Conservation (phyloP, 2,797 vertebrate genomes). For the Rousettus madagascariensis region DNA sequence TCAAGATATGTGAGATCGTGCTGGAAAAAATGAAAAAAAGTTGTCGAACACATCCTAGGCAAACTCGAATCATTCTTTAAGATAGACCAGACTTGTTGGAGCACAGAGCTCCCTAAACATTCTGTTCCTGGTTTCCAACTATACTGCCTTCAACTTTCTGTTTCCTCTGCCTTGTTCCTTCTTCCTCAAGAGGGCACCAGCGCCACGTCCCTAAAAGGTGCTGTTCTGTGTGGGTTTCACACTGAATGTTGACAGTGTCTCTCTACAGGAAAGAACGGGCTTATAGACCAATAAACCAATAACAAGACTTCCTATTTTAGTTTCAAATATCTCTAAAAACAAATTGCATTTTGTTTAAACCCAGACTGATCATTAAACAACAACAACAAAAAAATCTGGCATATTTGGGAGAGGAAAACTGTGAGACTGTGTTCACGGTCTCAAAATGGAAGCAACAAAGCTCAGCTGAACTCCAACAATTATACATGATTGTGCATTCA, state of each 20-base stretch:
- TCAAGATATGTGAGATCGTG: background rate
- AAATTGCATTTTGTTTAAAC: slow-evolving; percentile 74
- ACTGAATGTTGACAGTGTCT: background rate
- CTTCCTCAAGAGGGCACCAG: slow-evolving; percentile 84
- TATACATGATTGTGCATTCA: background rate
- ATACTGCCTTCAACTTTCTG: background rate
- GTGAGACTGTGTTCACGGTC: background rate
- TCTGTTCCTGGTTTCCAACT: background rate
- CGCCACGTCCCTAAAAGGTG: slow-evolving; percentile 65
- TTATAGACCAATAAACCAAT: slow-evolving; percentile 72
- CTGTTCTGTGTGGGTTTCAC: background rate
- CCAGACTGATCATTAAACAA: slow-evolving; percentile 65
- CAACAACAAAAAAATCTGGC: background rate
- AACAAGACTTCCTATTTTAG: slow-evolving; percentile 73
- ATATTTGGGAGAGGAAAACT: slow-evolving; percentile 35
- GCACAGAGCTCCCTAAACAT: background rate
- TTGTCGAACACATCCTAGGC: background rate
- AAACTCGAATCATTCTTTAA: background rate
- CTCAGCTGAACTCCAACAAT: slow-evolving; percentile 12
- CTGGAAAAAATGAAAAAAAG: background rate
- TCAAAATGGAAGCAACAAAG: background rate
- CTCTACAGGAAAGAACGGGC: slow-evolving; percentile 45
- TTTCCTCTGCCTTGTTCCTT: background rate
- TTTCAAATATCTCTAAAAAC: slow-evolving; percentile 74
- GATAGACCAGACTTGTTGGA: background rate